phyloP scores from a whole-genome alignment of 2,888 invertebrate genomes.

The Syrista parreyssii region DNA sequence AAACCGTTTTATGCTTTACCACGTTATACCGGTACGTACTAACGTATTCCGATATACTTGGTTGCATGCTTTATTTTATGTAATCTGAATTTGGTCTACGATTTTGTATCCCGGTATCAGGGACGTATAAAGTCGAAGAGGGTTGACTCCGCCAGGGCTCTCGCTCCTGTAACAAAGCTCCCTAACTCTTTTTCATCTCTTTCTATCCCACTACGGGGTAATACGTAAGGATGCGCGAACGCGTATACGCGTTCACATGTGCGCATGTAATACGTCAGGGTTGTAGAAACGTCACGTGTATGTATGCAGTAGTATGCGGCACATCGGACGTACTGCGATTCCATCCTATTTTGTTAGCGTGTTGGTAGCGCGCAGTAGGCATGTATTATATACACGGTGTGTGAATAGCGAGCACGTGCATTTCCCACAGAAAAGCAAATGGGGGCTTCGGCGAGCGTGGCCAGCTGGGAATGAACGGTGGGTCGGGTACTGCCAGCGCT shows the following conservation, averaged over 20 bases:
- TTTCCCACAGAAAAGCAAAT: conserved; percentile 64
- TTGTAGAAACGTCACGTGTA: background rate
- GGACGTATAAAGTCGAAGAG: background rate
- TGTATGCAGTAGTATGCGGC: background rate
- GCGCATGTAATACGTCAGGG: background rate
- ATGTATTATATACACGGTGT: conserved; percentile 32
- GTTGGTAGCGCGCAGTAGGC: conserved; percentile 3
- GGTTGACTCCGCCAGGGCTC: background rate
- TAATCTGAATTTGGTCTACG: background rate
- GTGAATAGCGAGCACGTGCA: conserved; percentile 64
- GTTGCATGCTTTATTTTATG: background rate
- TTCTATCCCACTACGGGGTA: background rate
- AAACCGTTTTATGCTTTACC: background rate
- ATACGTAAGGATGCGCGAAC: background rate
- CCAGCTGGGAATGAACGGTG: conserved; percentile 14
- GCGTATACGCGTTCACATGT: background rate
- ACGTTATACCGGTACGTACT: background rate
- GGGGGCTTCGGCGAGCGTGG: conserved; percentile 48
- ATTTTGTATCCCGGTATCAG: background rate
- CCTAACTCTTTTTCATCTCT: background rate
- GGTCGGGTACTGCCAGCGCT: background rate
- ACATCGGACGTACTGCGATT: background rate
- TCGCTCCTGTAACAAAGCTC: background rate
- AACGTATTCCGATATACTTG: background rate
- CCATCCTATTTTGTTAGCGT: background rate